Evolutionary conservation across 2,797 vertebrate species (phyloP).

Genomic region (Crenichthys baileyi): DNA sequence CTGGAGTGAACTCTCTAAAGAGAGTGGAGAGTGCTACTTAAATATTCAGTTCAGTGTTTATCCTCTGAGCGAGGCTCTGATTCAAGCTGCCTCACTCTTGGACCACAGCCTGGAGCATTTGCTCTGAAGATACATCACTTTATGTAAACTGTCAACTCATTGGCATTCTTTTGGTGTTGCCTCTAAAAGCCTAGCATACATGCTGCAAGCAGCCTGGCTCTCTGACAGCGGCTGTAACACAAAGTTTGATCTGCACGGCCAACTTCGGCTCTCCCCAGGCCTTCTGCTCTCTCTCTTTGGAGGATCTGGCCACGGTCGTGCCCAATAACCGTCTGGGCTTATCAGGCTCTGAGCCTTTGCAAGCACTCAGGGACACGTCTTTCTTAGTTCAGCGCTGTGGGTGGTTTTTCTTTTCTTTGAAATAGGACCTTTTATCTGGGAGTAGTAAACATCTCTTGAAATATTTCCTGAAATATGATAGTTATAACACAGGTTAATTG

Average conservation of each 20-base stretch:
- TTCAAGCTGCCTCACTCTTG: constrained; percentile 47
- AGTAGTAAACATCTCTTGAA: constrained; percentile 5
- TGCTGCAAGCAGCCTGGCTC: constrained; percentile 46
- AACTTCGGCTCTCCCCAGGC: constrained; percentile 36
- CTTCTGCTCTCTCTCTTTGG: constrained; percentile 36
- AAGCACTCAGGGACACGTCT: constrained; percentile 27
- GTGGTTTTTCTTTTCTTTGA: not conserved
- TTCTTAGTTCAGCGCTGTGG: constrained; percentile 13
- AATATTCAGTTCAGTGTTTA: constrained; percentile 56
- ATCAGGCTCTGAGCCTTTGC: constrained; percentile 22
- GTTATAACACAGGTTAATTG: not conserved
- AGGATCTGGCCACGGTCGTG: constrained; percentile 43
- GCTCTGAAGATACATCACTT: constrained; percentile 57
- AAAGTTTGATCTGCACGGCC: constrained; percentile 23
- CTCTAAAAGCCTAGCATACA: constrained; percentile 60
- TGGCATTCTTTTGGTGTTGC: constrained; percentile 60
- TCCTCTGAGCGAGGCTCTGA: constrained; percentile 21
- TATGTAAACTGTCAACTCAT: constrained; percentile 57
- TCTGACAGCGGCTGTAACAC: constrained; percentile 44
- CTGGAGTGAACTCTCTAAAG: constrained; percentile 12
- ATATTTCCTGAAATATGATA: constrained; percentile 7
- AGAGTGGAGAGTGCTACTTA: constrained; percentile 16
- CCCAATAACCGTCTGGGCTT: constrained; percentile 48
- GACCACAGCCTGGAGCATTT: constrained; percentile 51
- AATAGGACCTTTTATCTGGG: constrained; percentile 18